Evolutionary conservation across 2,797 vertebrate species (phyloP).

Genomic region (Microctenopoma stevenorrisi): DNA sequence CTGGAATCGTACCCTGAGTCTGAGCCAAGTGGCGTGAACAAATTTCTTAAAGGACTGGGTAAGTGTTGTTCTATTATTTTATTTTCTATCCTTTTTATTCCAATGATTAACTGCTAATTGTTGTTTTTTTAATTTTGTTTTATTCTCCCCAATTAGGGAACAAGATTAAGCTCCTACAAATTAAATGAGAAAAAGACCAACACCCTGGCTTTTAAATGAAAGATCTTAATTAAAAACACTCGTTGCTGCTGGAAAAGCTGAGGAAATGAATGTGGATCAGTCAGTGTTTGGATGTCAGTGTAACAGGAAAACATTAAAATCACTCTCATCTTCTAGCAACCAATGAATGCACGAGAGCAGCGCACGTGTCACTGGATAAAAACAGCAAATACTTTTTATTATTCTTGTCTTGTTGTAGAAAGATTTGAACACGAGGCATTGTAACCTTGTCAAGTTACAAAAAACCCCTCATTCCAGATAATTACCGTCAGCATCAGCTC

Average conservation of each 20-base stretch:
- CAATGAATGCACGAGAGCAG: slow-evolving; percentile 8
- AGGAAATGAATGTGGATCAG: slow-evolving; percentile 20
- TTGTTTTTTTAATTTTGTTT: not conserved
- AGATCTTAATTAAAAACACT: slow-evolving; percentile 36
- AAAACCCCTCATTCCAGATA: slow-evolving; percentile 35
- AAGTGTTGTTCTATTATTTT: slow-evolving; percentile 49
- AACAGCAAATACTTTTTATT: slow-evolving; percentile 52
- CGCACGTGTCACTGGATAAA: slow-evolving; percentile 43
- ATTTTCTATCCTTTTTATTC: not conserved
- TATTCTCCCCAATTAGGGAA: slow-evolving; percentile 68
- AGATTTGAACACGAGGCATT: slow-evolving; percentile 7
- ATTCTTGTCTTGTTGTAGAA: slow-evolving; percentile 9
- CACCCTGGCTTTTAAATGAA: slow-evolving; percentile 7
- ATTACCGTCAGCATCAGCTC: slow-evolving; percentile 31
- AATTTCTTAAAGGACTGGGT: slow-evolving; percentile 95
- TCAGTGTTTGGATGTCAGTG: slow-evolving; percentile 7
- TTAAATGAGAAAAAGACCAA: slow-evolving; percentile 74
- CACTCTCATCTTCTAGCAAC: not conserved
- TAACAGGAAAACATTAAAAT: not conserved
- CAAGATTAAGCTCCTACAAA: slow-evolving; percentile 87
- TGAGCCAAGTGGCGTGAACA: slow-evolving; percentile 91
- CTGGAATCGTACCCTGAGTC: slow-evolving; percentile 89
- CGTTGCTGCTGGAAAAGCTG: slow-evolving; percentile 49
- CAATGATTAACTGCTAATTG: slow-evolving; percentile 12
- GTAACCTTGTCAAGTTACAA: slow-evolving; percentile 24